Conservation (phyloP, 2,113 vertebrate genomes). For the Brachyistius frenatus region DNA sequence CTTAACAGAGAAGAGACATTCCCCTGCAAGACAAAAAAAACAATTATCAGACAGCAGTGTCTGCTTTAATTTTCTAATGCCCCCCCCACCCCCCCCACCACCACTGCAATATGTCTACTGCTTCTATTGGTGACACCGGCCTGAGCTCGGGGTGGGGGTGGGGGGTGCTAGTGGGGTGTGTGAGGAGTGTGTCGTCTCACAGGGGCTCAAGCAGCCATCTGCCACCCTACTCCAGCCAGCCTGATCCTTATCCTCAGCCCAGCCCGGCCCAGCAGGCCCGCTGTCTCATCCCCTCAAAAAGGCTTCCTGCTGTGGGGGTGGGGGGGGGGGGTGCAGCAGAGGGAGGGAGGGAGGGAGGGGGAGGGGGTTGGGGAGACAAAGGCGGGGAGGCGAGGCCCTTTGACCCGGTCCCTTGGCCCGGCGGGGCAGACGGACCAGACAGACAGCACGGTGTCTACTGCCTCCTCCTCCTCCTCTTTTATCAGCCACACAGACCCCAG, state of each 20-base stretch:
- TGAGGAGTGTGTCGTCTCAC: slow-evolving; percentile 84
- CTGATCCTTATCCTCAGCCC: slow-evolving; percentile 77
- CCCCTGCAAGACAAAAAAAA: slow-evolving; percentile 68
- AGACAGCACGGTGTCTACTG: slow-evolving; percentile 74
- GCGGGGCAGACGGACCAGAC: slow-evolving; percentile 73
- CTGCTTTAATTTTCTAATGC: slow-evolving; percentile 64
- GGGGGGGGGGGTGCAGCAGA: neutral
- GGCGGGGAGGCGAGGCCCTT: slow-evolving; percentile 48
- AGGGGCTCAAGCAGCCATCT: slow-evolving; percentile 91
- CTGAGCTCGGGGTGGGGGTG: slow-evolving; percentile 53
- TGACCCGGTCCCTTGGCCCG: slow-evolving; percentile 71
- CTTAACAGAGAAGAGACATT: slow-evolving; percentile 62
- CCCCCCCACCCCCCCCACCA: slow-evolving; percentile 1
- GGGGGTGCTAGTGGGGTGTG: slow-evolving; percentile 60
- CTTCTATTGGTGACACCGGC: slow-evolving; percentile 31
- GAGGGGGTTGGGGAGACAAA: slow-evolving; percentile 48
- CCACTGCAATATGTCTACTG: slow-evolving; percentile 16
- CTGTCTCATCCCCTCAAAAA: slow-evolving; percentile 76
- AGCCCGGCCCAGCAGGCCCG: slow-evolving; percentile 72
- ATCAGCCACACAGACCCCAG: slow-evolving; percentile 75
- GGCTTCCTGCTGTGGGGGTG: slow-evolving; percentile 64
- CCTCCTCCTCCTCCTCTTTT: slow-evolving; percentile 65
- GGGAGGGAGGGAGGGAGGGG: slow-evolving; percentile 66
- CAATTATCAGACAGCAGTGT: slow-evolving; percentile 66
- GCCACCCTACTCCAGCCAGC: slow-evolving; percentile 81